These are phyloP conservation scores for Tachysurus fulvidraco DNA, from an alignment of 2,113 vertebrate species.

Conservation along the genomic window DNA sequence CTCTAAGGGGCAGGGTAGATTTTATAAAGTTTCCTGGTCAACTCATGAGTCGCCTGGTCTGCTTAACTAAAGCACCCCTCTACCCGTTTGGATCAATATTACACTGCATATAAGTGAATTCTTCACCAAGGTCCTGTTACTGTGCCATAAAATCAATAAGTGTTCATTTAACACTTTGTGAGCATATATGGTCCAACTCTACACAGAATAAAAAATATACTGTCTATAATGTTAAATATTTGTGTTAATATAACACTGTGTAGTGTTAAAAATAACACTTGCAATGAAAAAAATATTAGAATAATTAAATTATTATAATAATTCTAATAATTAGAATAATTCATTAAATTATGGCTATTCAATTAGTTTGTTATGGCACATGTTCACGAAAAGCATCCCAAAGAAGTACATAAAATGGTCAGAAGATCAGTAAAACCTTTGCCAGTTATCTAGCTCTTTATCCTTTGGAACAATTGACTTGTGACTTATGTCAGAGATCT, in stretches of 20 bases:
- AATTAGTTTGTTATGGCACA: too few species aligned
- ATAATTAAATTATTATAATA: too few species aligned
- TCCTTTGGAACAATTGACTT: too few species aligned
- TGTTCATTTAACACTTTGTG: neutral
- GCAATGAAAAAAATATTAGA: neutral
- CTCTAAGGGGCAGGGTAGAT: neutral
- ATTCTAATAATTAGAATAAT: too few species aligned
- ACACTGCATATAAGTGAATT: neutral
- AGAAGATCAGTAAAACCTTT: too few species aligned
- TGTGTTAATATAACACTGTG: neutral
- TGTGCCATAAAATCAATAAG: neutral
- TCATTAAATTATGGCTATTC: too few species aligned
- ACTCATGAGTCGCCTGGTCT: neutral
- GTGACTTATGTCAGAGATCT: too few species aligned
- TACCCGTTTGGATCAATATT: neutral
- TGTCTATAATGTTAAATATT: neutral
- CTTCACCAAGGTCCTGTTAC: neutral
- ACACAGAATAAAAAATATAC: neutral
- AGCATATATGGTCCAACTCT: constrained; percentile 7
- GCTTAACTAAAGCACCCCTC: neutral
- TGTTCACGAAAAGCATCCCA: too few species aligned
- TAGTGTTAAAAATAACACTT: neutral
- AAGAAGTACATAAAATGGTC: too few species aligned
- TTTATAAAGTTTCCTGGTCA: neutral
- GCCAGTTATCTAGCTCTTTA: too few species aligned